Base-by-base conservation (phyloP, 1,140 invertebrate genomes). In the Meloidogyne chitwoodi region DNA sequence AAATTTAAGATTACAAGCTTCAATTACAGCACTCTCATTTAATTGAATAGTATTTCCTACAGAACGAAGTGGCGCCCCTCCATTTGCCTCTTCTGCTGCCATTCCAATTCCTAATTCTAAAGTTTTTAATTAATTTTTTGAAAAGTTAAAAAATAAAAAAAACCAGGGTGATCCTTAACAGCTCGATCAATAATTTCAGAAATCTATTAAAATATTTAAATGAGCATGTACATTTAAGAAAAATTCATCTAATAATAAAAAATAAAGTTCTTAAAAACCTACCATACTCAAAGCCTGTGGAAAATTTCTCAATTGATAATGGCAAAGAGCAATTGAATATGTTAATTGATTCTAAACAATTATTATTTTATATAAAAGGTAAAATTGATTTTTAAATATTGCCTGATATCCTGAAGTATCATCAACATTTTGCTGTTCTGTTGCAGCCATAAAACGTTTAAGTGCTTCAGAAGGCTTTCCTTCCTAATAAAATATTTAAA, bases 1-100 rank as follows among this genome's bases (percentile, higher is more conserved):
- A 22, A 95, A 95, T 90, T 98, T 98, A 0, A 99, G 90, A 89
- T 99, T 99, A 84, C 98, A 97, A 0, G 96, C 95, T 89, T 99
- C 96, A 19, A 98, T 94, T 2, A 99, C 89, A 41, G 95, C 95
- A 26, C 96, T 97, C 88, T 98, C 92, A 85, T 98, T 94, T 65
- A 99, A 90, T 0, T 93, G 94, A 48, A 96, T 89, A 2, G 95
- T 96, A 89, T 99, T 99, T 19, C 96, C 96, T 64, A 99, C 96
- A 88, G 95, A 97, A 81, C 94, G 91, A 4, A 96, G 92, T 90
- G 96, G 94, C 78, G 95, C 94, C 11, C 95, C 95, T 56, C 48
- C 48, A 56, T 56, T 56, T 56, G 48, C 48, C n/a, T 56, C 48
- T 88, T 99, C 96, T n/a, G 95, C 94, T 84, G 94, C 94, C 91